Conservation (phyloP, 1,140 invertebrate genomes). For the Pogonomyrmex californicus region DNA sequence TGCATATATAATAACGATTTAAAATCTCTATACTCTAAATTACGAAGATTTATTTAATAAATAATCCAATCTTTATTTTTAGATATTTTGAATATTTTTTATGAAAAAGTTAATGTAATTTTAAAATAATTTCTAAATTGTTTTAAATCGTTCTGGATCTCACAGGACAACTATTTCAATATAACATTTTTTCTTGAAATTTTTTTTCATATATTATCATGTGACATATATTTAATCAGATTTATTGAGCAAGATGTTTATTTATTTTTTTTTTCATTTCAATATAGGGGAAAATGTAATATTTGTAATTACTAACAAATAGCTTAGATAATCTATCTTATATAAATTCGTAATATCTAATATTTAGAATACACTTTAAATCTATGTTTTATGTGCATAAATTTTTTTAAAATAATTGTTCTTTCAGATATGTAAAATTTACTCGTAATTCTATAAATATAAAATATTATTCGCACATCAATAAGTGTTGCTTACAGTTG, state of each 20-base stretch:
- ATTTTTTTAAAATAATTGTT: conserved; percentile 18
- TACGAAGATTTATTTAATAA: background rate
- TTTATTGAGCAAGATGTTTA: background rate
- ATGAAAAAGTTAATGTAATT: background rate
- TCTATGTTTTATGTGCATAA: background rate
- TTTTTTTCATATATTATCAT: background rate
- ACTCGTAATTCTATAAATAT: conserved; percentile 1
- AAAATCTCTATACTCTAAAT: conserved; percentile 10
- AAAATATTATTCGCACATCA: background rate
- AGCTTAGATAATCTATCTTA: background rate
- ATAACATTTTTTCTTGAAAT: background rate
- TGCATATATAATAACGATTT: background rate
- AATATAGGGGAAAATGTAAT: background rate
- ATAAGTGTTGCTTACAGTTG: conserved; percentile 16
- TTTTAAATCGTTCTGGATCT: background rate
- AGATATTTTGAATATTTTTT: background rate
- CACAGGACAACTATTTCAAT: background rate
- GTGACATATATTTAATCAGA: background rate
- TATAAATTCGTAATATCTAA: background rate
- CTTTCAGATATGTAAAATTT: conserved; percentile 10
- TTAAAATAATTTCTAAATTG: background rate
- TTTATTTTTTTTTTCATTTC: background rate
- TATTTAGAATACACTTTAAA: background rate
- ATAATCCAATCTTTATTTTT: background rate
- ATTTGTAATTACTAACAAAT: background rate